Evolutionary conservation across 1,140 invertebrate genomes (phyloP), one percentile per base, ranked within the genome.

Genomic region (Cherax quadricarinatus): DNA sequence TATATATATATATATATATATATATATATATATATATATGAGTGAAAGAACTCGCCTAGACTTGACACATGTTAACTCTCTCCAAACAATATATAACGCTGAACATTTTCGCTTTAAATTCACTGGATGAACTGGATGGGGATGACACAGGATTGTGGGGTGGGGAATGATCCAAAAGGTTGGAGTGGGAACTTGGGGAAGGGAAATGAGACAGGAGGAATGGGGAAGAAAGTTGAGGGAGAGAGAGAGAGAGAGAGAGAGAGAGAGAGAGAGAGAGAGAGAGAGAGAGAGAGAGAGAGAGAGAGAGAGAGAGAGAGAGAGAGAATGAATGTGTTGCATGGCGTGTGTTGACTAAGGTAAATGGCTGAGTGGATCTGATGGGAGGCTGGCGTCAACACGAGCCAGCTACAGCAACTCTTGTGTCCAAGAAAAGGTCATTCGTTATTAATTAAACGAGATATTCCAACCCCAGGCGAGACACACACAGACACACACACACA

Each of bases 41-140:
- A 70, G 62, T 21, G 16, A 70, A n/a, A 16, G 62, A n/a, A n/a
- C 62, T 18, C 16, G 18, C 12, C 62, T 16, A 18, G 3, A n/a
- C 10, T 16, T 70, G 62, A 70, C 62, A 70, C 12, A 70, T 70
- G 62, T 70, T 70, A 70, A 70, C 16, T n/a, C 81, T 82, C 49
- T 53, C 57, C 21, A 82, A 82, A 51, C n/a, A 51, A 82, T 82
- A 82, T 53, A 82, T 82, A 82, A n/a, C 21, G 57, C 24, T 24
- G 49, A 24, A 57, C 81, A 82, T 53, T 57, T 82, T 49, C 81
- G 18, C 51, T 82, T 82, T 24, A 82, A 51, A 82, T 57, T 49
- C 81, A 82, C 53, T 82, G 81, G 81, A 18, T 18, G 81, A 53
- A 53, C 49, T 48, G 51, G 49, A 14, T 3, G 6, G 5, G 80